phyloP scores from a whole-genome alignment of 2,888 invertebrate species.

The Cryptocephalus primarius region DNA sequence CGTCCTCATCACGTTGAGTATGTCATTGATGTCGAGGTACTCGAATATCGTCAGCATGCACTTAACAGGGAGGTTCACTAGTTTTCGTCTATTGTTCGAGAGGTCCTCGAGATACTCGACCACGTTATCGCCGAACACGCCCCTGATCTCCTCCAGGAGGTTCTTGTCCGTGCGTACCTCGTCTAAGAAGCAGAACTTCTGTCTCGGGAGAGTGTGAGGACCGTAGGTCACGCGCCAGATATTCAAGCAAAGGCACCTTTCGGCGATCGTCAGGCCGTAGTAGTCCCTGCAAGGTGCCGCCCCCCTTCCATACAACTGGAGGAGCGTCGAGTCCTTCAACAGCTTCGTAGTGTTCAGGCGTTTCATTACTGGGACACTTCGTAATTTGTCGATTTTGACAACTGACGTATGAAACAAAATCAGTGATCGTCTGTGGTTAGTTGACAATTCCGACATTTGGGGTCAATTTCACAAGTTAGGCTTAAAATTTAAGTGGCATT shows the following conservation, averaged over 20 bases:
- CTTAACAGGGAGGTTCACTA: constrained; percentile 18
- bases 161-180: constrained; percentile 21
- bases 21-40: constrained; percentile 13
- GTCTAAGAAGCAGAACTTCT: constrained; percentile 11
- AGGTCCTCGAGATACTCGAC: constrained; percentile 13
- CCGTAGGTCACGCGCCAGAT: constrained; percentile 18
- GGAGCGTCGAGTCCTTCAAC: constrained; percentile 8
- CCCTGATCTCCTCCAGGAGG: constrained; percentile 21
- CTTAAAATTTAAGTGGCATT: too few relatives aligned
- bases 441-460: too few relatives aligned
- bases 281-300: constrained; percentile 30
- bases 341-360: neutral
- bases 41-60: constrained; percentile 21
- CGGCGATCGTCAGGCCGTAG: constrained; percentile 28
- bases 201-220: constrained; percentile 13
- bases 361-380: too few relatives aligned
- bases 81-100: constrained; percentile 6
- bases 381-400: too few relatives aligned
- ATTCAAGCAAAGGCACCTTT: constrained; percentile 21
- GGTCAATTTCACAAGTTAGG: too few relatives aligned
- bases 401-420: too few relatives aligned
- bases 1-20: constrained; percentile 11
- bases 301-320: constrained; percentile 29
- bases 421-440: too few relatives aligned
- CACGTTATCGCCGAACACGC: constrained; percentile 22